A percentile compares a stretch with the other conserved stretches of the same genome.
Conservation (phyloP, 2,797 vertebrate species). For the Simalia tracyae region DNA sequence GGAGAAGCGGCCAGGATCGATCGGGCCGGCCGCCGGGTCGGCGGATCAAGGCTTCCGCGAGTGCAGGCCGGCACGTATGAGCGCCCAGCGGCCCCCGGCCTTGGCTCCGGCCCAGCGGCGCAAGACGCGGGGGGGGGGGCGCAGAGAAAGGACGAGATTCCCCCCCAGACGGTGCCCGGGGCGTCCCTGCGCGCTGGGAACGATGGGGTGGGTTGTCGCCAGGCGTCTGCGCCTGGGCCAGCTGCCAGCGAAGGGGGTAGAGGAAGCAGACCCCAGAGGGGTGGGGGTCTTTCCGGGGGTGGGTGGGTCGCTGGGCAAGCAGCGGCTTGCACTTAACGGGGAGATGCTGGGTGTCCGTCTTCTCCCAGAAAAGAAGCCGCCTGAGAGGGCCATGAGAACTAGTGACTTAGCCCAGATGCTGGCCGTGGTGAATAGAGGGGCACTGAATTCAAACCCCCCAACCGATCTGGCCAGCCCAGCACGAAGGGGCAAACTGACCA, state of each 20-base stretch:
- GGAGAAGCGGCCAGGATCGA: slow-evolving; percentile 21
- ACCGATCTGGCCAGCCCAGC: neutral
- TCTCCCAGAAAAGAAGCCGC: neutral
- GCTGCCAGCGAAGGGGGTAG: neutral
- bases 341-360: neutral
- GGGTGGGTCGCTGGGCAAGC: too few species aligned
- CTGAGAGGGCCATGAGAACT: neutral
- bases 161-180: neutral
- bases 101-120: neutral
- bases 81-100: neutral
- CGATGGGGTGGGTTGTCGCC: neutral
- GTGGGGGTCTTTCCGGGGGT: too few species aligned
- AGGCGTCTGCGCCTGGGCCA: neutral
- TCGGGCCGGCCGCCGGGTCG: neutral
- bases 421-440: neutral
- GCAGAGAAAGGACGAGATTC: neutral
- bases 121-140: neutral
- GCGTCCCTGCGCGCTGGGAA: neutral
- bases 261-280: neutral
- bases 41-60: slow-evolving; percentile 22
- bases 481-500: too few species aligned
- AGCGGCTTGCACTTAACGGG: neutral
- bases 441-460: neutral
- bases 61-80: slow-evolving; percentile 30
- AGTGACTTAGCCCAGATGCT: neutral